Conservation (phyloP, 2,797 vertebrate genomes). For the Pelobates cultripes region DNA sequence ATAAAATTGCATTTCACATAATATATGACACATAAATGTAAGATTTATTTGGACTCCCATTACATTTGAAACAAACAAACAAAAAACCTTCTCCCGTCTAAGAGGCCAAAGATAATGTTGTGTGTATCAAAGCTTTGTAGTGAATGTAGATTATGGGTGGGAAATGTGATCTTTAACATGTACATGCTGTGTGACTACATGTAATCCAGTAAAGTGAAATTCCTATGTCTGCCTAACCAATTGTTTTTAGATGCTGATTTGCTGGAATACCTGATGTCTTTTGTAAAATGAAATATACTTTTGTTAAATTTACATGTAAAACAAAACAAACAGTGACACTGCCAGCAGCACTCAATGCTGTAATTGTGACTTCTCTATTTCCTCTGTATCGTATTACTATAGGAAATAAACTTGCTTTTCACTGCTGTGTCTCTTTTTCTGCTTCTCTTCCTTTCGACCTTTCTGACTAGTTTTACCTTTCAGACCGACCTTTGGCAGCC, state of each 20-base stretch:
- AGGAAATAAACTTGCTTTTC: slow-evolving; percentile 88
- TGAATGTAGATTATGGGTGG: slow-evolving; percentile 72
- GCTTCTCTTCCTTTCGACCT: slow-evolving; percentile 45
- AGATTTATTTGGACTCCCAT: not conserved
- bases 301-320: slow-evolving; percentile 71
- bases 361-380: slow-evolving; percentile 78
- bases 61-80: not conserved
- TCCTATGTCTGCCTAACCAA: slow-evolving; percentile 8
- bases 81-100: not conserved
- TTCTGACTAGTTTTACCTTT: not conserved
- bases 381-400: slow-evolving; percentile 82
- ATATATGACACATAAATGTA: not conserved
- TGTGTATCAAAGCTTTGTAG: slow-evolving; percentile 76
- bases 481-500: not conserved
- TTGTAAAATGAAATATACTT: slow-evolving; percentile 84
- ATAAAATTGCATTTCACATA: no score
- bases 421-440: slow-evolving; percentile 76
- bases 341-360: slow-evolving; percentile 78
- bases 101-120: slow-evolving; percentile 79
- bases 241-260: slow-evolving; percentile 59
- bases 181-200: slow-evolving; percentile 72
- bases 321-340: slow-evolving; percentile 74
- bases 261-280: slow-evolving; percentile 77
- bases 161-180: slow-evolving; percentile 68
- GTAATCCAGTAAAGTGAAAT: slow-evolving; percentile 61